A percentile compares a stretch with the other conserved stretches of the same genome.
phyloP scores from a whole-genome alignment of 2,888 invertebrate genomes.

The Hydrotaea diabolus region DNA sequence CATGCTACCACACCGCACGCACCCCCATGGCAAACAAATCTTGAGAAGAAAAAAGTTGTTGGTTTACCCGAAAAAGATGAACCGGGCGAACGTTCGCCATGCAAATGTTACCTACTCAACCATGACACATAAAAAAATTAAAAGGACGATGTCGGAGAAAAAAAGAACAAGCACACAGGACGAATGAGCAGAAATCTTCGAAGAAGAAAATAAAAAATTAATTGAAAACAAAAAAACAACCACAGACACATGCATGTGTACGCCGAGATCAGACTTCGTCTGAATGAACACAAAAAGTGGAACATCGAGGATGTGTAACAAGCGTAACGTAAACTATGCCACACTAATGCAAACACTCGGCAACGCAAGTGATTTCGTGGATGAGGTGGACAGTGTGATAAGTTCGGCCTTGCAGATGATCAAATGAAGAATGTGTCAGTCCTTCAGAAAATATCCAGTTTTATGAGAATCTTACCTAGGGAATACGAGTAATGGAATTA shows the following conservation, averaged over 20 bases:
- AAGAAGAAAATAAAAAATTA: slow-evolving; percentile 14
- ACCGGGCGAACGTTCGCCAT: not conserved
- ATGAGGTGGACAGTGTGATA: not conserved
- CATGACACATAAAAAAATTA: slow-evolving; percentile 29
- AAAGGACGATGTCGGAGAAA: not conserved
- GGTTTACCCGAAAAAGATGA: not conserved
- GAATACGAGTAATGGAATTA: no score
- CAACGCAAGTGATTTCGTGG: not conserved
- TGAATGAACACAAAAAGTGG: not conserved
- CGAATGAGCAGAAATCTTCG: slow-evolving; percentile 10
- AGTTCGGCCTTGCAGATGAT: not conserved
- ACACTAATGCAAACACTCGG: not conserved
- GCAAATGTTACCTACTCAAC: slow-evolving; percentile 33
- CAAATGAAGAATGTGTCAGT: not conserved
- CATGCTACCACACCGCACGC: not conserved
- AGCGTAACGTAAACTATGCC: not conserved
- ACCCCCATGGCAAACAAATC: not conserved
- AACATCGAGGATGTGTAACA: not conserved
- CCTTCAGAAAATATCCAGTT: no score
- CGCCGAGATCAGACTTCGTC: no score
- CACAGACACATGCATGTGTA: not conserved
- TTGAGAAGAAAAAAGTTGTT: not conserved
- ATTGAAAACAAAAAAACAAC: not conserved
- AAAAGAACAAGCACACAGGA: not conserved
- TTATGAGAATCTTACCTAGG: no score